Conservation (phyloP, 2,888 invertebrate genomes). For the Nomada lathburiana region DNA sequence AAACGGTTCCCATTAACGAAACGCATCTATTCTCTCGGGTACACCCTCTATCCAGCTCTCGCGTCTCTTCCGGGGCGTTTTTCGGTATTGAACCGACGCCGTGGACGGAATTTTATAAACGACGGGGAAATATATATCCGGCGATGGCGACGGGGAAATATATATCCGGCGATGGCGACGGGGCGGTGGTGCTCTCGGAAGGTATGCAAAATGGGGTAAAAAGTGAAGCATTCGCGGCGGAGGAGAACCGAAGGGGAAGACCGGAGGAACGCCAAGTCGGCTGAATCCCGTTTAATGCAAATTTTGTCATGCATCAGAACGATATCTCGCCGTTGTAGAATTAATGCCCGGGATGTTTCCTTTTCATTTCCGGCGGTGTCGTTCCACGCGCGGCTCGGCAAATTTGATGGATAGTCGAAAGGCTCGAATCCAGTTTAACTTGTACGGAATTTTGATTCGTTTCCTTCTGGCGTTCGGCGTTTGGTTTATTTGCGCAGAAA, state of each 20-base stretch:
- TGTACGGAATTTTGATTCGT: neutral
- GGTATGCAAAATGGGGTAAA: conserved; percentile 47
- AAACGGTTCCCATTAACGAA: conserved; percentile 4
- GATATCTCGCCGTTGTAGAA: conserved; percentile 68
- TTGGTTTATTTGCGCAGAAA: no score
- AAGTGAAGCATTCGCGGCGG: conserved; percentile 53
- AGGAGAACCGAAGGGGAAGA: conserved; percentile 8
- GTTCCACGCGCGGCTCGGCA: conserved; percentile 42
- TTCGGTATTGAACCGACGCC: conserved; percentile 47
- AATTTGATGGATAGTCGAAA: conserved; percentile 65
- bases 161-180: conserved; percentile 22
- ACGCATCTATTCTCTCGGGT: conserved; percentile 2
- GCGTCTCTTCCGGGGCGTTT: conserved; percentile 13
- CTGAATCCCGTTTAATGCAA: conserved; percentile 70
- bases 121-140: conserved; percentile 37
- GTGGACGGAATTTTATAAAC: conserved; percentile 55
- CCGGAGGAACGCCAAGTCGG: conserved; percentile 56
- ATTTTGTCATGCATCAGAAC: conserved; percentile 65
- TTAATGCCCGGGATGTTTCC: conserved; percentile 74
- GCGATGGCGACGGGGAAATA: conserved; percentile 29
- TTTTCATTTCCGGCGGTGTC: conserved; percentile 73
- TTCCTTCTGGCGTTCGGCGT: no score
- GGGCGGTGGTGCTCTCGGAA: neutral
- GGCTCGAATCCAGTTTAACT: neutral
- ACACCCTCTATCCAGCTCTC: neutral